Evolutionary conservation across 2,113 vertebrate species (phyloP).

Genomic region (Austrofundulus limnaeus): DNA sequence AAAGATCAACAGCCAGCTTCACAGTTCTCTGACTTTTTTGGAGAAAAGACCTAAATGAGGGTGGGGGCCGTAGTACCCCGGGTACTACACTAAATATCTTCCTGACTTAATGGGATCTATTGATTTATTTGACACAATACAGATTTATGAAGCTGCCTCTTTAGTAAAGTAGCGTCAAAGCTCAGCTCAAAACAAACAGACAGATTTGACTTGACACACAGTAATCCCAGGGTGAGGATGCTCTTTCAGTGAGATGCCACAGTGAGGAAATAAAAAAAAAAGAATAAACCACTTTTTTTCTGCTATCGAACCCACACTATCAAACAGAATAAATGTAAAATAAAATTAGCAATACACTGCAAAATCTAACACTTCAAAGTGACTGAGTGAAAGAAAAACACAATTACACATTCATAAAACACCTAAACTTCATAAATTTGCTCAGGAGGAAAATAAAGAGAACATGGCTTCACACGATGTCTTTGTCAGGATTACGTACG

Average conservation of each 20-base stretch:
- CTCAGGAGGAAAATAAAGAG: conserved; percentile 47
- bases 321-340: conserved; percentile 17
- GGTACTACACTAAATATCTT: conserved; percentile 65
- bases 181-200: conserved; percentile 64
- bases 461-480: conserved; percentile 33
- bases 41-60: conserved; percentile 54
- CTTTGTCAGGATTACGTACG: conserved; percentile 65
- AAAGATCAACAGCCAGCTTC: conserved; percentile 58
- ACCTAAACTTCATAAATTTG: conserved; percentile 46
- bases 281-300: conserved; percentile 4
- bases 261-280: conserved; percentile 1
- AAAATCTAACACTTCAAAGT: conserved; percentile 26
- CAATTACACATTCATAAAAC: conserved; percentile 24
- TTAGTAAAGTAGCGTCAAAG: conserved; percentile 71
- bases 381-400: conserved; percentile 25
- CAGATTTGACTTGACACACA: conserved; percentile 62
- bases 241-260: conserved; percentile 46
- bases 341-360: conserved; percentile 18
- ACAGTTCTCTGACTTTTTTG: conserved; percentile 43
- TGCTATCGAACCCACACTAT: conserved; percentile 9
- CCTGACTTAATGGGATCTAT: conserved; percentile 73
- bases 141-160: conserved; percentile 73
- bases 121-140: conserved; percentile 76
- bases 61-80: conserved; percentile 45
- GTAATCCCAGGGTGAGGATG: conserved; percentile 58